Conservation (phyloP, 2,113 vertebrate species). For the Pipa parva region DNA sequence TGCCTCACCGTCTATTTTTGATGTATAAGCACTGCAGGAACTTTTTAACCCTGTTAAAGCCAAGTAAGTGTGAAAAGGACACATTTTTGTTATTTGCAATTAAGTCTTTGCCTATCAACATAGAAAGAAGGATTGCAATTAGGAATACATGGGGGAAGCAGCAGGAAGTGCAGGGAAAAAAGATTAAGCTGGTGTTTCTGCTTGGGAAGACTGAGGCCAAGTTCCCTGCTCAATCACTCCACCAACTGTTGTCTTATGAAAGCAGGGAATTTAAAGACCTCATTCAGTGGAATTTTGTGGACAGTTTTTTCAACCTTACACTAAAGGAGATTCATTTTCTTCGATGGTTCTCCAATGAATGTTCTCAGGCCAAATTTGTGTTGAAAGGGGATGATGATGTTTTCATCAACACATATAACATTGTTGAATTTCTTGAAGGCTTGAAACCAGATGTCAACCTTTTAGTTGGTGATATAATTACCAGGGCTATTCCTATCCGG, state of each 20-base stretch:
- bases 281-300: constrained; percentile 69
- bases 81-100: constrained; percentile 63
- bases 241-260: constrained; percentile 63
- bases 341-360: constrained; percentile 59
- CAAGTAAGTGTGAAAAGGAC: constrained; percentile 53
- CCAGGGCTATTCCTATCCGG: constrained; percentile 61
- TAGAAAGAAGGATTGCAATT: constrained; percentile 62
- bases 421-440: constrained; percentile 61
- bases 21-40: constrained; percentile 66
- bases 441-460: constrained; percentile 57
- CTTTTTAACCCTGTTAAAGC: constrained; percentile 58
- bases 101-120: constrained; percentile 63
- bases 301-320: constrained; percentile 73
- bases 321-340: constrained; percentile 72
- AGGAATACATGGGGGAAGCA: constrained; percentile 67
- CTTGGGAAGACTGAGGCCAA: constrained; percentile 48
- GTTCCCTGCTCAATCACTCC: constrained; percentile 43
- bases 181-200: constrained; percentile 63
- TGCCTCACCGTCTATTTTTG: constrained; percentile 59
- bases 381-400: constrained; percentile 70
- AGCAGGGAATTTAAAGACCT: constrained; percentile 63
- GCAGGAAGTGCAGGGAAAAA: constrained; percentile 33
- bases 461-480: constrained; percentile 66
- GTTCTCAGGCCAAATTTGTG: constrained; percentile 51
- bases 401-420: constrained; percentile 66